Base-by-base conservation (phyloP, 2,888 invertebrate genomes). In the Eurytoma californica region DNA sequence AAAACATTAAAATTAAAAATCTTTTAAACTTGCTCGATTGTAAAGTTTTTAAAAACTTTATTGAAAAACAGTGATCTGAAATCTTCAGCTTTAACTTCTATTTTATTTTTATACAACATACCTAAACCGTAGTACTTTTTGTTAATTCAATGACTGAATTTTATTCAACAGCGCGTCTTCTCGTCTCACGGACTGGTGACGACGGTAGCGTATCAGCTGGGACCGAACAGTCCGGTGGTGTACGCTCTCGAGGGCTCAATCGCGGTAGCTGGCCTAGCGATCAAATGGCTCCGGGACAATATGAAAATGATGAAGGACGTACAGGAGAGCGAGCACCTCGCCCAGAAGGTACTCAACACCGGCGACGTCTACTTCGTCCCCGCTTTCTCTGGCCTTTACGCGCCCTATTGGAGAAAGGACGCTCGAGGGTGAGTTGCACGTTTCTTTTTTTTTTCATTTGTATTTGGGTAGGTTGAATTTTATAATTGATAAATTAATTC, bases 361-460 rank as follows among this genome's bases (percentile, higher is more conserved):
- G 97, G 97, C 0, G 99, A 98, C 86, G 98, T 98, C 16, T 98
- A 98, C 90, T 99, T 99, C 90, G 99, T 99, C 39, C 99, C 99
- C 0, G 98, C 98, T 0, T 98, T 99, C 90, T 97, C 96, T 65
- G 99, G 99, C 0, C 91, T 99, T 0, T 99, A 97, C 90, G 98
- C 99, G 73, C 99, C 99, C 0, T 97, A 99, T 88, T 99, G 99
- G 99, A 94, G 98, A 87, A 95, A 97, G 86, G 97, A 98, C 90
- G 99, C 99, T 0, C 93, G 98, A 89, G 98, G 97, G 95, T 94
- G 7, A 9, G 63, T 13, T 24, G 0, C 39, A 86, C 86, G 91
- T 88, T 76, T 39, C 4, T 12, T 73, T 68, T 5, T 18, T 66
- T 58, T 51, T 39, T 14, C 13, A 16, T 24, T 24, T 63, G 61